Percentiles rank a stretch among this genome's conserved stretches.
Conservation (phyloP, 2,888 invertebrate genomes). For the Eupithecia tripunctaria region DNA sequence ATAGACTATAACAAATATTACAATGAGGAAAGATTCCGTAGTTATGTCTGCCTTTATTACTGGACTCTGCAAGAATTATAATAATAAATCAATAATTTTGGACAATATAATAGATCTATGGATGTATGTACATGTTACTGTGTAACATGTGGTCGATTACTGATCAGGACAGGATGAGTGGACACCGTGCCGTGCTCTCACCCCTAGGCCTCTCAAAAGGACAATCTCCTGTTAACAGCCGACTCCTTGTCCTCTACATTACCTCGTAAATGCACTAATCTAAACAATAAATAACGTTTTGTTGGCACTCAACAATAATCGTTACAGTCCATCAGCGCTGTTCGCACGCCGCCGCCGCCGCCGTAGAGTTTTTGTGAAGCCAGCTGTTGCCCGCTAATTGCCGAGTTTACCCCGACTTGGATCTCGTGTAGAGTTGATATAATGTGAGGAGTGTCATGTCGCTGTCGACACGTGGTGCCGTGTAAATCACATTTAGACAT, state of each 20-base stretch:
- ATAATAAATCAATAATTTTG: too few species aligned
- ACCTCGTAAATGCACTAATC: background rate
- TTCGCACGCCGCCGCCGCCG: background rate
- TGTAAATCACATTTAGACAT: background rate
- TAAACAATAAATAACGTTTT: background rate
- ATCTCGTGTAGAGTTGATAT: too few species aligned
- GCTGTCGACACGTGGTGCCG: background rate
- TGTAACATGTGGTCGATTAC: too few species aligned
- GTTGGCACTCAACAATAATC: background rate
- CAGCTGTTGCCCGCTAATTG: background rate
- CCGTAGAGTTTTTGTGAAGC: background rate
- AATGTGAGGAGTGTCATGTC: background rate
- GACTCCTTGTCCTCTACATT: background rate
- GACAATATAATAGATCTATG: too few species aligned
- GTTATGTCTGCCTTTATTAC: too few species aligned
- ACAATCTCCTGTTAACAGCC: background rate
- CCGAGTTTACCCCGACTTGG: background rate
- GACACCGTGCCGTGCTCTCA: too few species aligned
- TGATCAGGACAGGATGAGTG: too few species aligned
- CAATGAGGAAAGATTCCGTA: too few species aligned
- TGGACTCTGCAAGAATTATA: too few species aligned
- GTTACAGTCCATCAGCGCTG: background rate
- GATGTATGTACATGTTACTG: too few species aligned
- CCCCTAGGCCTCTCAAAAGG: background rate
- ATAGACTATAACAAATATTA: background rate